Conservation (phyloP, 2,888 invertebrate species). For the Oscheius myriophilus region DNA sequence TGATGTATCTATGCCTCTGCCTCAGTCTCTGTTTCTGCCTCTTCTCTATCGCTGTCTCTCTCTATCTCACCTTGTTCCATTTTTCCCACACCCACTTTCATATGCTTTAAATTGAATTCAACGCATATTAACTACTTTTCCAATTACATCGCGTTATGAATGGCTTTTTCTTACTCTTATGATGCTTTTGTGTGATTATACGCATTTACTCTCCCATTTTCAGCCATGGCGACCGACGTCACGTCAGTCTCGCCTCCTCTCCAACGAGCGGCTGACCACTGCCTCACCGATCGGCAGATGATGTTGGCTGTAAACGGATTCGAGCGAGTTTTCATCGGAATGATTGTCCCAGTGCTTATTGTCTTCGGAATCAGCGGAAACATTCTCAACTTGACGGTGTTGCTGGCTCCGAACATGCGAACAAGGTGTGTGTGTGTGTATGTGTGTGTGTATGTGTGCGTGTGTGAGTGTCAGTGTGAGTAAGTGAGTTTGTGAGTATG, state of each 20-base stretch:
- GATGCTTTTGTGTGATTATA: too few relatives aligned
- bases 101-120: too few relatives aligned
- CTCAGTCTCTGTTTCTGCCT: too few relatives aligned
- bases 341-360: conserved; percentile 56
- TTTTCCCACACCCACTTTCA: too few relatives aligned
- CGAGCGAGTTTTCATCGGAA: conserved; percentile 58
- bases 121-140: too few relatives aligned
- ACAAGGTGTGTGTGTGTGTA: conserved; percentile 46
- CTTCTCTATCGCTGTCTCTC: neutral
- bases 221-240: neutral
- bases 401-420: conserved; percentile 60
- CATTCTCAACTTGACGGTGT: conserved; percentile 62
- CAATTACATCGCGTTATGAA: too few relatives aligned
- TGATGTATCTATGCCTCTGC: too few relatives aligned
- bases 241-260: too few relatives aligned
- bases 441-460: neutral
- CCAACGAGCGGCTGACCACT: conserved; percentile 26
- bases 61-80: neutral
- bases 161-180: too few relatives aligned
- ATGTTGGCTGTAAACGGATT: conserved; percentile 49
- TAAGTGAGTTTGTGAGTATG: too few relatives aligned
- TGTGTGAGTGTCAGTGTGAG: too few relatives aligned
- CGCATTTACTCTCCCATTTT: neutral
- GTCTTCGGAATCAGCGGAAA: conserved; percentile 65
- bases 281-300: conserved; percentile 58